Evolutionary conservation across 2,797 vertebrate species (phyloP).

Genomic region (Jordanella pulchra): DNA sequence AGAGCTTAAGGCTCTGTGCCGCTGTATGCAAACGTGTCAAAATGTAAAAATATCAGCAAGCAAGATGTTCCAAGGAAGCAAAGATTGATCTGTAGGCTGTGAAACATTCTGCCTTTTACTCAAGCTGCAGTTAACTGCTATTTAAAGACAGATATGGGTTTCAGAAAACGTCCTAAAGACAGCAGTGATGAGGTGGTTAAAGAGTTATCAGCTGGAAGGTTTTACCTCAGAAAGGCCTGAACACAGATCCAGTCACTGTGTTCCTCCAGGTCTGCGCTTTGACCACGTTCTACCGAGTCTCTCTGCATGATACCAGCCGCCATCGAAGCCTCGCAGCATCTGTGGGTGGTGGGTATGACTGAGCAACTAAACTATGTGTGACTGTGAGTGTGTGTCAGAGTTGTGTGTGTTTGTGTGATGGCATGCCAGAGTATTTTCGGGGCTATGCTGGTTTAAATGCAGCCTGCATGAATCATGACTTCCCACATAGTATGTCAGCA

Average conservation of each 20-base stretch:
- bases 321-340: slow-evolving; percentile 59
- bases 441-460: slow-evolving; percentile 77
- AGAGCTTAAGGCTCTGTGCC: not conserved
- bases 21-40: not conserved
- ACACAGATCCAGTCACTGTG: slow-evolving; percentile 61
- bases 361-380: slow-evolving; percentile 66
- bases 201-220: slow-evolving; percentile 14
- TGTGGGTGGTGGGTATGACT: slow-evolving; percentile 71
- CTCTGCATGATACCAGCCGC: slow-evolving; percentile 45
- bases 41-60: not conserved
- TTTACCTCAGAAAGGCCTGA: slow-evolving; percentile 75
- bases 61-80: not conserved
- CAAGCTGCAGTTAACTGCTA: not conserved
- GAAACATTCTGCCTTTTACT: not conserved
- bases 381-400: slow-evolving; percentile 44
- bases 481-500: slow-evolving; percentile 83
- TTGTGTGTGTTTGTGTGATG: slow-evolving; percentile 63
- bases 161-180: slow-evolving; percentile 4
- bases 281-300: slow-evolving; percentile 63
- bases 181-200: not conserved
- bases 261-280: slow-evolving; percentile 60
- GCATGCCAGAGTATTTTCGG: slow-evolving; percentile 78
- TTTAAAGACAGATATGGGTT: not conserved
- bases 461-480: slow-evolving; percentile 86
- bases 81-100: not conserved